Evolutionary conservation across 2,888 invertebrate genomes (phyloP).

Genomic region (Pecten maximus): DNA sequence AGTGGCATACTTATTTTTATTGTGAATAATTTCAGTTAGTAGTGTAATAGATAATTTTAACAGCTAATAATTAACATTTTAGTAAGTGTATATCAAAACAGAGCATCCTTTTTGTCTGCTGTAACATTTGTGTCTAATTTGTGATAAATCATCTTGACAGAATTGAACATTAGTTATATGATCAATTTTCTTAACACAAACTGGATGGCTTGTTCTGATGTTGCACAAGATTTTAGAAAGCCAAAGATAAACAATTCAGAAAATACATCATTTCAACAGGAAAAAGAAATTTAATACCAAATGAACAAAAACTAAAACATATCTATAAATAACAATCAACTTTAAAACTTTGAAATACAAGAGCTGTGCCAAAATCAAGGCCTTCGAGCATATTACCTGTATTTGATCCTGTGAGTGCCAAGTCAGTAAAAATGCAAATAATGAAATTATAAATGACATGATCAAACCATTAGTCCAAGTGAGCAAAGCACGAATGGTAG

Average conservation of each 20-base stretch:
- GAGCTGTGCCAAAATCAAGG: constrained; percentile 33
- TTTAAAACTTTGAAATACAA: constrained; percentile 27
- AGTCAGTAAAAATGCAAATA: constrained; percentile 35
- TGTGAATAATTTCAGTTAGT: not conserved
- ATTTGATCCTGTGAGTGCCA: constrained; percentile 22
- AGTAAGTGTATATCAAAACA: not conserved
- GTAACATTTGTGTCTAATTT: not conserved
- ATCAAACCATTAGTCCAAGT: constrained; percentile 35
- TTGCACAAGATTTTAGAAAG: not conserved
- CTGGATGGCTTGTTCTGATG: not conserved
- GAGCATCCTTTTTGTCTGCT: not conserved
- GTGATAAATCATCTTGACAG: not conserved
- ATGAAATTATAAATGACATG: constrained; percentile 35
- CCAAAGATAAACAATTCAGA: not conserved
- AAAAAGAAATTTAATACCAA: not conserved
- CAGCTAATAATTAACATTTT: not conserved
- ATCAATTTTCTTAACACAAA: not conserved
- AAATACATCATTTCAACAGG: not conserved
- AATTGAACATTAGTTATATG: not conserved
- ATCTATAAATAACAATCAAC: constrained; percentile 29
- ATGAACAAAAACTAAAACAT: constrained; percentile 17
- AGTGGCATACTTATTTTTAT: no score
- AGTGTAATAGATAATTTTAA: not conserved
- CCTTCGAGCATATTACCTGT: constrained; percentile 25
- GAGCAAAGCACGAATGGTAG: constrained; percentile 35